These are phyloP conservation scores for Micromussa lordhowensis DNA, from an alignment of 92 coral and sea anemone genomes.

Conservation along the genomic window DNA sequence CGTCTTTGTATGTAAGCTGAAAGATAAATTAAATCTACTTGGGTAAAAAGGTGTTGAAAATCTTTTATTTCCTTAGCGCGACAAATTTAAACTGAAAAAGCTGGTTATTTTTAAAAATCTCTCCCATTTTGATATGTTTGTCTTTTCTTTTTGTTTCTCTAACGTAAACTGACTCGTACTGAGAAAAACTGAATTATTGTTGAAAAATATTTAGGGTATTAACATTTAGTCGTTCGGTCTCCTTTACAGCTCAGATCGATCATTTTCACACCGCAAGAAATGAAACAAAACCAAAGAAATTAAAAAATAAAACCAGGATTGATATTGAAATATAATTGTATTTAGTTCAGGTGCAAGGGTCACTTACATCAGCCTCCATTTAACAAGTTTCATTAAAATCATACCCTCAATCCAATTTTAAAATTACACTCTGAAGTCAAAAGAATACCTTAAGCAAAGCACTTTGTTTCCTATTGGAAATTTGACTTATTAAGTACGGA, in stretches of 20 bases:
- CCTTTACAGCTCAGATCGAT: background rate
- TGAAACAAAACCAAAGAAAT: slow-evolving; percentile 22
- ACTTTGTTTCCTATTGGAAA: slow-evolving; percentile 38
- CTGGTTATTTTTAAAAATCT: background rate
- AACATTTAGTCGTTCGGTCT: background rate
- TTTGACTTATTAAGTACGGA: slow-evolving; percentile 25
- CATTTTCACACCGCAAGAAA: background rate
- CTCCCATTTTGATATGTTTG: background rate
- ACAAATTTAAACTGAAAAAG: background rate
- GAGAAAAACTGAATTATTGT: background rate
- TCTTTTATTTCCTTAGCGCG: slow-evolving; percentile 2
- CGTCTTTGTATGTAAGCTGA: slow-evolving; percentile 18
- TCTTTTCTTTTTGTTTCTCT: background rate
- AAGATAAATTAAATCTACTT: slow-evolving; percentile 15
- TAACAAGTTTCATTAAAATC: slow-evolving; percentile 41
- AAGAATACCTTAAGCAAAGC: slow-evolving; percentile 6
- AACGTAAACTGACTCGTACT: background rate
- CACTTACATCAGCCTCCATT: slow-evolving; percentile 13
- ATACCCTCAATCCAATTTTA: slow-evolving; percentile 30
- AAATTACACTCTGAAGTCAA: slow-evolving; percentile 39
- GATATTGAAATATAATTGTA: slow-evolving; percentile 22
- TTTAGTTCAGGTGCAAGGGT: slow-evolving; percentile 23
- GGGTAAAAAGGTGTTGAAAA: slow-evolving; percentile 3
- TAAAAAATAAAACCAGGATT: slow-evolving; percentile 18
- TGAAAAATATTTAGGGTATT: background rate